Conservation (phyloP, 2,888 invertebrate genomes). For the Bombylius major region DNA sequence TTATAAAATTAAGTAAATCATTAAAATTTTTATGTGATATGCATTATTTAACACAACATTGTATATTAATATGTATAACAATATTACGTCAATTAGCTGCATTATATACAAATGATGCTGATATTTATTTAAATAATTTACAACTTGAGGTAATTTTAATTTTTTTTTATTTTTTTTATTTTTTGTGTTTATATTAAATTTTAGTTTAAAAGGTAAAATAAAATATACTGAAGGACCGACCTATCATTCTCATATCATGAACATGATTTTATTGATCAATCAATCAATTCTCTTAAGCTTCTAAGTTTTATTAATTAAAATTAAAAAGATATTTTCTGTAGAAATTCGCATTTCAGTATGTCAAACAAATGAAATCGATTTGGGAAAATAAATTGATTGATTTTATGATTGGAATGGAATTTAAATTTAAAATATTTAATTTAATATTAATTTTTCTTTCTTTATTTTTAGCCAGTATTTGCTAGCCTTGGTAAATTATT, state of each 20-base stretch:
- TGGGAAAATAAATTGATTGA: too few relatives aligned
- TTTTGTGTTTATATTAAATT: background rate
- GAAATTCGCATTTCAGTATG: background rate
- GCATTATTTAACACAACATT: conserved; percentile 54
- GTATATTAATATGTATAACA: conserved; percentile 57
- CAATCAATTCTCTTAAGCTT: too few relatives aligned
- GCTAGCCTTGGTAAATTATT: conserved; percentile 53
- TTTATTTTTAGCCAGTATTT: conserved; percentile 25
- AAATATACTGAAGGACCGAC: too few relatives aligned
- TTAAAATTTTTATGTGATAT: conserved; percentile 51
- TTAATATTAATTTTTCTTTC: background rate
- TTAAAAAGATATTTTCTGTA: too few relatives aligned
- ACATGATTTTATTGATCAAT: too few relatives aligned
- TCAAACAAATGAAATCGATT: too few relatives aligned
- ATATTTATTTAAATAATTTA: conserved; percentile 23
- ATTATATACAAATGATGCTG: conserved; percentile 42
- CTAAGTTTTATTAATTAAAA: too few relatives aligned
- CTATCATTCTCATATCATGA: too few relatives aligned
- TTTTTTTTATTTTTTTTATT: background rate
- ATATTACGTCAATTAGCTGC: conserved; percentile 63
- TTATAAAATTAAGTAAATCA: conserved; percentile 39
- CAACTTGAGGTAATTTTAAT: conserved; percentile 21
- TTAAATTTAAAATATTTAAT: too few relatives aligned
- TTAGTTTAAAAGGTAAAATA: too few relatives aligned
- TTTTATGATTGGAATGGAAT: too few relatives aligned